Percentiles rank a stretch among this genome's conserved stretches.
phyloP scores from a whole-genome alignment of 2,113 vertebrate genomes.

The Pseudorectes ferrugineus region DNA sequence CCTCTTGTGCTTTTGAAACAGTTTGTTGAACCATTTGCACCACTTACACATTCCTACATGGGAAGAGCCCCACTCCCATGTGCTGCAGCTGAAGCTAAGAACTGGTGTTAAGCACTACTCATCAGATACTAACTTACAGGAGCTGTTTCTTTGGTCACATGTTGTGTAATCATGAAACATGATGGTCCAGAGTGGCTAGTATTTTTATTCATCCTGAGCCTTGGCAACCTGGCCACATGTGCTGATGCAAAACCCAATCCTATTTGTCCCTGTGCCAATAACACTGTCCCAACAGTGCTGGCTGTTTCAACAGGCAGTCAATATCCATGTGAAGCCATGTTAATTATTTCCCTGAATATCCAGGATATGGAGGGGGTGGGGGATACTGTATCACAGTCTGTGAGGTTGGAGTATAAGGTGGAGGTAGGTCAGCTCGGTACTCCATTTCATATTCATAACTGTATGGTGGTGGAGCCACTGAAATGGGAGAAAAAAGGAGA shows the following conservation, averaged over 20 bases:
- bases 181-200: neutral
- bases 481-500: constrained; percentile 7
- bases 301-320: neutral
- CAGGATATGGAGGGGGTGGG: constrained; percentile 86
- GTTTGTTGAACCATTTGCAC: neutral
- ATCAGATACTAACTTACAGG: neutral
- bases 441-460: constrained; percentile 84
- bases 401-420: constrained; percentile 82
- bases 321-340: neutral
- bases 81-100: neutral
- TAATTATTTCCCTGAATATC: constrained; percentile 77
- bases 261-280: neutral
- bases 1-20: neutral
- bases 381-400: constrained; percentile 70
- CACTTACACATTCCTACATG: neutral
- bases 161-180: neutral
- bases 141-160: neutral
- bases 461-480: constrained; percentile 87
- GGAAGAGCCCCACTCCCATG: neutral
- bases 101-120: neutral
- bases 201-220: neutral
- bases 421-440: constrained; percentile 74
- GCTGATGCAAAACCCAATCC: neutral
- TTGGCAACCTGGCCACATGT: neutral
- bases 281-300: neutral